A percentile compares a stretch with the other conserved stretches of the same genome.
These are phyloP conservation scores for Diprion similis DNA, from an alignment of 1,140 invertebrate genomes.

Conservation along the genomic window DNA sequence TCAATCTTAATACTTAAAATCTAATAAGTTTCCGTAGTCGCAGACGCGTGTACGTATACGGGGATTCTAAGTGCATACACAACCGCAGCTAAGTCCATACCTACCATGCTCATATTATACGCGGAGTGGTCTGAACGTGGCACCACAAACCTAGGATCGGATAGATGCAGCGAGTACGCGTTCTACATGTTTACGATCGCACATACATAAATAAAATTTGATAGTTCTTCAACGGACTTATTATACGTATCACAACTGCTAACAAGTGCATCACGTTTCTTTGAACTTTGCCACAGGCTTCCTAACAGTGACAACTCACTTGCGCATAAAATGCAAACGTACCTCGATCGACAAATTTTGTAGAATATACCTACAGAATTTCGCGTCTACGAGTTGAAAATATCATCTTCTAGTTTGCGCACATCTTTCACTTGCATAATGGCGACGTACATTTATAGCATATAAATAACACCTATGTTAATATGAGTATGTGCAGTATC, in stretches of 20 bases:
- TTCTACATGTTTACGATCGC: background rate
- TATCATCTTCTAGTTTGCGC: no score
- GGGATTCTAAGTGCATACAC: no score
- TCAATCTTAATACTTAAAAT: slow-evolving; percentile 8
- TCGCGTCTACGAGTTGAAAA: no score
- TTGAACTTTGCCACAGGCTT: background rate
- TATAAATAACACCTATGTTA: no score
- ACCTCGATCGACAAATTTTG: no score
- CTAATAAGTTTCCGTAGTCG: background rate
- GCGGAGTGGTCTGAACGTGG: background rate
- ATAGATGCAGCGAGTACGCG: background rate
- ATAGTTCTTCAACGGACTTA: background rate
- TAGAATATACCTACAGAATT: no score
- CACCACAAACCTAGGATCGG: background rate
- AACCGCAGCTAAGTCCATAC: no score
- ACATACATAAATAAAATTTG: background rate
- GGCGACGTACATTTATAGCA: no score
- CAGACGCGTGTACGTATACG: background rate
- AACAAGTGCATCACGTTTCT: background rate
- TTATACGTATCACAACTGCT: background rate
- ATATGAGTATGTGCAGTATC: background rate
- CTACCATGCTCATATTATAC: background rate
- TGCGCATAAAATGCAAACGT: no score
- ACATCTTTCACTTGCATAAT: no score
- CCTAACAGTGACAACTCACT: background rate